Conservation (phyloP, 2,113 vertebrate genomes). For the Paramisgurnus dabryanus region DNA sequence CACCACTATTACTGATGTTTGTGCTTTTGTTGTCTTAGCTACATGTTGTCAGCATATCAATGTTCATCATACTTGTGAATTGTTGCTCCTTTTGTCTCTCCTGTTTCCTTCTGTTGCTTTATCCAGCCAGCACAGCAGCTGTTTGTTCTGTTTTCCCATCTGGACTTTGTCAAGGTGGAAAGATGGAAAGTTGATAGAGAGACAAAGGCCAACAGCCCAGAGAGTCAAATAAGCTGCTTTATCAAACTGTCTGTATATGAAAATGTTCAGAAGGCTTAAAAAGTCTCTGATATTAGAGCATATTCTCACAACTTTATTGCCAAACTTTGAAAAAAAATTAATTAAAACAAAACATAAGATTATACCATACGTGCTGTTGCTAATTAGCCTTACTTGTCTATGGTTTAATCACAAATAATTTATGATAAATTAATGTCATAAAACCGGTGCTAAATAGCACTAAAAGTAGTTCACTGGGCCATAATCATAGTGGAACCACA, state of each 20-base stretch:
- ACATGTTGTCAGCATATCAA: neutral
- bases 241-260: constrained; percentile 15
- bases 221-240: constrained; percentile 17
- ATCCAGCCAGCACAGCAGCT: constrained; percentile 29
- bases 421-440: too few relatives aligned
- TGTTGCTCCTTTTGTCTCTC: constrained; percentile 4
- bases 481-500: too few relatives aligned
- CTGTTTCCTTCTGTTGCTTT: neutral
- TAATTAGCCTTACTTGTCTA: too few relatives aligned
- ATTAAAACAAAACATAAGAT: too few relatives aligned
- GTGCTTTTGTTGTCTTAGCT: too few relatives aligned
- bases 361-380: too few relatives aligned
- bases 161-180: constrained; percentile 38
- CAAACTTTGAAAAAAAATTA: too few relatives aligned
- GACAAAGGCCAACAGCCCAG: constrained; percentile 1
- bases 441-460: too few relatives aligned
- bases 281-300: too few relatives aligned
- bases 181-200: constrained; percentile 1
- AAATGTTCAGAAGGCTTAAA: constrained; percentile 27
- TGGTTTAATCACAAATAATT: too few relatives aligned
- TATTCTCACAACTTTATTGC: too few relatives aligned
- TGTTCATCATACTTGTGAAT: constrained; percentile 11
- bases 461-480: too few relatives aligned
- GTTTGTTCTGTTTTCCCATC: constrained; percentile 31
- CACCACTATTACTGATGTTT: neutral